Conservation (phyloP, 1,140 invertebrate genomes). For the Pachypeltis micranthus region DNA sequence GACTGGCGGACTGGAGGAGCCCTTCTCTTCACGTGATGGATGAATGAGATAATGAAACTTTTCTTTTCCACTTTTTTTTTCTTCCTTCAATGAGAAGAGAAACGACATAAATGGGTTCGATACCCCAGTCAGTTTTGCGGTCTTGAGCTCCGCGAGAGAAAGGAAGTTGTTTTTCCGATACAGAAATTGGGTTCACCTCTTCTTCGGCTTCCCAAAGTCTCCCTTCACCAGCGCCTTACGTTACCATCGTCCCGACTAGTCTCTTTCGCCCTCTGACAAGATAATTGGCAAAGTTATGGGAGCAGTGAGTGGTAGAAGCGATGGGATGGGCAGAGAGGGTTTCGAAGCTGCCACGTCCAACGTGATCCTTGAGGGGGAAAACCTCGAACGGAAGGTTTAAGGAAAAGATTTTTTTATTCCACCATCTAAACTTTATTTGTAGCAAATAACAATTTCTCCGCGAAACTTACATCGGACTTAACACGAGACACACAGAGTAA, state of each 20-base stretch:
- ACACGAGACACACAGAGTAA: too few relatives aligned
- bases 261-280: conserved; percentile 12
- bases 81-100: background rate
- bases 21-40: too few relatives aligned
- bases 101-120: too few relatives aligned
- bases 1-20: too few relatives aligned
- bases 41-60: too few relatives aligned
- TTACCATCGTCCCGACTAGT: background rate
- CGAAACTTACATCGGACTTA: too few relatives aligned
- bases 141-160: background rate
- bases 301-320: background rate
- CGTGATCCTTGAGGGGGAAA: too few relatives aligned
- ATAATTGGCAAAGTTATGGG: conserved; percentile 17
- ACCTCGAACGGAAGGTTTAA: background rate
- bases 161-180: conserved; percentile 10
- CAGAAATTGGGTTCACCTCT: conserved; percentile 9
- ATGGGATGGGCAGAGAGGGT: background rate
- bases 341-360: background rate
- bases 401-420: background rate
- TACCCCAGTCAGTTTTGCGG: too few relatives aligned
- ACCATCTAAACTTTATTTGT: background rate
- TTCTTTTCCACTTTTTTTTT: too few relatives aligned
- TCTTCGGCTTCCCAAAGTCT: background rate
- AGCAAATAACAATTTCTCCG: background rate
- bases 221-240: background rate